Base-by-base conservation (phyloP, 1,140 invertebrate genomes). In the Melitaea cinxia region DNA sequence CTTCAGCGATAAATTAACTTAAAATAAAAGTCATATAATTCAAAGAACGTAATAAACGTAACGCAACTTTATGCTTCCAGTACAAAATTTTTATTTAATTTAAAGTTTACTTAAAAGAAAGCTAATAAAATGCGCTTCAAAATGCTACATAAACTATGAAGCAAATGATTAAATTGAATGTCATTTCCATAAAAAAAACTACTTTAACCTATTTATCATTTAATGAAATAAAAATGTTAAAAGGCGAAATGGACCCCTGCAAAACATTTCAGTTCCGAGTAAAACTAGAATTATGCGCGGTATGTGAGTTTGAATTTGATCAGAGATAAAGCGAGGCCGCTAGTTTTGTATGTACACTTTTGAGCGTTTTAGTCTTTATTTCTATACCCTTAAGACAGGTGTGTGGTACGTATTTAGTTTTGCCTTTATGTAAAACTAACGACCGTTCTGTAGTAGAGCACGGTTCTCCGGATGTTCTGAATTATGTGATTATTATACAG, bases 401-500 rank as follows among this genome's bases (percentile, higher is more conserved):
- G 37, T 24, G n/a, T 26, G 14, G 42, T 49, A 45, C 21, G 55
- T 58, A 21, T 47, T 21, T 47, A 47, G 19, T 47, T 47, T 23
- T 2, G 49, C 49, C 59, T 64, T 63, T 60, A 64, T 69, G 61
- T 56, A 69, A 64, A 64, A 54, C 61, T 59, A 69, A 64, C 56
- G 61, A 54, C 30, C 39, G 58, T 23, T 23, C 54, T 55, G 56
- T 55, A 54, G 12, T 21, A 42, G 37, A 42, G 62, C 37, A 23
- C 33, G 37, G 39, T 62, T 60, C 59, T 45, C 39, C 66, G 60
- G 54, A 62, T 57, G 54, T 47, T 59, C 55, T 62, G 60, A 68
- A 68, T 68, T 68, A 68, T 63, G 60, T 59, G 60, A 68, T 68
- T 62, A 68, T 68, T 68, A 63, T 67, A 67, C 65, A 57, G 53